phyloP scores from a whole-genome alignment of 2,797 vertebrate species.

The Nasua narica region DNA sequence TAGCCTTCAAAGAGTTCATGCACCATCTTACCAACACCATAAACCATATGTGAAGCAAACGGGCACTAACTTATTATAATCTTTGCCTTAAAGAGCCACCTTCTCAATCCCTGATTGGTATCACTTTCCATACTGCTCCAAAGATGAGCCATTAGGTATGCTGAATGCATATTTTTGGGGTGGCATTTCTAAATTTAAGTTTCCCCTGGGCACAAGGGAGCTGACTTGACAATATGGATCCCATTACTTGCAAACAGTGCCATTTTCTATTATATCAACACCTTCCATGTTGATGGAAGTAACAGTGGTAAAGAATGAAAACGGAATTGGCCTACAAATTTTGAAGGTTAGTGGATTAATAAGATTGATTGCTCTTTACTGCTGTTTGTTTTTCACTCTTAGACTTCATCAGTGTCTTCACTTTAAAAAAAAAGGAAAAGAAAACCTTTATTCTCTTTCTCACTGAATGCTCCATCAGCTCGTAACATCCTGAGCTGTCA shows the following conservation, averaged over 20 bases:
- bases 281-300: background rate
- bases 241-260: background rate
- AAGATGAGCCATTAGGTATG: background rate
- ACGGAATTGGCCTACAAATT: background rate
- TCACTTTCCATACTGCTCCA: background rate
- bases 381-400: background rate
- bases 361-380: background rate
- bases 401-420: background rate
- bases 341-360: background rate
- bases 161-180: background rate
- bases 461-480: background rate
- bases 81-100: background rate
- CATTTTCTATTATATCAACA: background rate
- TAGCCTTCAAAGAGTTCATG: background rate
- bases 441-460: background rate
- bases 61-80: background rate
- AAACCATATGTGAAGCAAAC: background rate
- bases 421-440: background rate
- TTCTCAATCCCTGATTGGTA: background rate
- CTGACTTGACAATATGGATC: background rate
- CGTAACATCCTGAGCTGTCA: background rate
- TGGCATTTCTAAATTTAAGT: constrained; percentile 40
- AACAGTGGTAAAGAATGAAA: background rate
- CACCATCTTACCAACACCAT: background rate
- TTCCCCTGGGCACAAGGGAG: background rate